Base-by-base conservation (phyloP, 2,888 invertebrate species). In the Archips crataeganus region DNA sequence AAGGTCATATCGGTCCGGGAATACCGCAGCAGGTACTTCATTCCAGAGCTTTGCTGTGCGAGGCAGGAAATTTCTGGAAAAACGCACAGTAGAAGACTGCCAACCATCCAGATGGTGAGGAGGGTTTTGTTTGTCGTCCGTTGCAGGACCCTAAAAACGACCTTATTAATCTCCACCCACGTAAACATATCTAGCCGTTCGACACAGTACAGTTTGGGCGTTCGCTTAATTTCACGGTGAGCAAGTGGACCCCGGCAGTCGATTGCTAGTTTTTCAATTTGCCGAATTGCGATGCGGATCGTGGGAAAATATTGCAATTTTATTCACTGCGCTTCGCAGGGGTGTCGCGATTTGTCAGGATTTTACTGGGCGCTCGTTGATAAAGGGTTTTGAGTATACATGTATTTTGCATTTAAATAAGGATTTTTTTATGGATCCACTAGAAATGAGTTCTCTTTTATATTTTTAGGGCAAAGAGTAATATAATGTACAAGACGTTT, bases 211-310 rank as follows among this genome's bases (percentile, higher is more conserved):
- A 67, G 42, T 61, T 47, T 39, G 65, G 49, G 49, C 63, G 42
- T n/a, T 60, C 79, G 81, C 77, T 84, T 86, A 84, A 87, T 85
- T 86, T 87, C 82, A 84, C 84, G 83, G 83, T 82, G 80, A 80
- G 81, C 81, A 83, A 84, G 81, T 81, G 82, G 80, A 77, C 82
- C 76, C 78, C 81, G 47, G 79, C 79, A 79, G 78, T 81, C 76
- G 82, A 81, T 75, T 79, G 79, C 82, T 83, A 81, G 79, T 83
- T 85, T 79, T 87, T 86, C 85, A 86, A 87, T 86, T 86, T 84
- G 77, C 79, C 75, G 76, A 75, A 80, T 83, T 81, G 77, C 80
- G 71, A 79, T 78, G 78, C 75, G 75, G 74, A 72, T 70, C 77
- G 80, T 77, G 78, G 81, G 78, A 76, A 76, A 78, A 84, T 86